Evolutionary conservation across 2,888 invertebrate species (phyloP).

Genomic region (Temnothorax ravouxi): DNA sequence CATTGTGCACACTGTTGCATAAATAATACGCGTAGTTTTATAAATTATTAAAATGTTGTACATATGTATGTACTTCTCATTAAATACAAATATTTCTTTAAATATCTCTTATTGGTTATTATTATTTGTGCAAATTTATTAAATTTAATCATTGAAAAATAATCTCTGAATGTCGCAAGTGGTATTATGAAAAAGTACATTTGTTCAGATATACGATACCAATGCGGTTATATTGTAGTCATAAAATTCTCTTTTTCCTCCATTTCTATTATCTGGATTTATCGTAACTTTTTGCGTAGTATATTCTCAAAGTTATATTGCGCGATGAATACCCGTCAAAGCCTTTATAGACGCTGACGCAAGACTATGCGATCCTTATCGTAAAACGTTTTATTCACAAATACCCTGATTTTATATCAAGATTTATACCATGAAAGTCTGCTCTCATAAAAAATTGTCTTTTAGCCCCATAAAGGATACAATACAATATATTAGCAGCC

Average conservation of each 20-base stretch:
- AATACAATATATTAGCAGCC: neutral
- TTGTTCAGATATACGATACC: slow-evolving; percentile 1
- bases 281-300: slow-evolving; percentile 56
- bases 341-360: slow-evolving; percentile 40
- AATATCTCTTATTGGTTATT: neutral
- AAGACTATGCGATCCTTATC: neutral
- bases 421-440: neutral
- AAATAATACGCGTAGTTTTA: neutral
- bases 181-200: neutral
- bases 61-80: neutral
- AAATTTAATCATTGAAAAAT: neutral
- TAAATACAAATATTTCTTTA: neutral
- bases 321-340: slow-evolving; percentile 41
- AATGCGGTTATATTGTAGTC: neutral
- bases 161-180: neutral
- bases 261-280: slow-evolving; percentile 31
- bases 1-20: no score
- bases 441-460: neutral
- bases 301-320: slow-evolving; percentile 42
- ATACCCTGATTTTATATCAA: neutral
- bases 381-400: slow-evolving; percentile 16
- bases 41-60: slow-evolving; percentile 6
- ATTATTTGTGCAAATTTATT: neutral
- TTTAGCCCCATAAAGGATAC: neutral
- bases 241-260: neutral